Evolutionary conservation across 2,113 vertebrate genomes (phyloP).

Genomic region (Nyctereutes procyonoides): DNA sequence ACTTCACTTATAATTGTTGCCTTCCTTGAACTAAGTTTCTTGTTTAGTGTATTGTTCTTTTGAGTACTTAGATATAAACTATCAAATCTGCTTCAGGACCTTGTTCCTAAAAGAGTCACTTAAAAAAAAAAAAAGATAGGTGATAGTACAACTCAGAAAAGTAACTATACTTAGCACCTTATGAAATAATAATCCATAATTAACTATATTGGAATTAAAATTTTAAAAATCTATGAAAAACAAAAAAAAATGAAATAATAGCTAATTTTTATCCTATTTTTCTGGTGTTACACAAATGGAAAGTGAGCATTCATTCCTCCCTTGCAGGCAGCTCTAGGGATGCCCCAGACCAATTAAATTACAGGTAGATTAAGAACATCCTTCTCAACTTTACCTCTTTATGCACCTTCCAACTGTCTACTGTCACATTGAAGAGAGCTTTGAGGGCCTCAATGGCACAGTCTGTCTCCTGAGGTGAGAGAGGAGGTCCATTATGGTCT

Average conservation of each 20-base stretch:
- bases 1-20: slow-evolving; percentile 16
- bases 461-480: slow-evolving; percentile 93
- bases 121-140: background rate
- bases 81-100: slow-evolving; percentile 4
- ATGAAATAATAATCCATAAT: background rate
- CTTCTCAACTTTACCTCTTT: slow-evolving; percentile 91
- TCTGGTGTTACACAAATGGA: background rate
- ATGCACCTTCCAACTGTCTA: slow-evolving; percentile 92
- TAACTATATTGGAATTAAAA: background rate
- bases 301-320: slow-evolving; percentile 34
- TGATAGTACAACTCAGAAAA: background rate
- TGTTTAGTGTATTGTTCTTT: slow-evolving; percentile 21
- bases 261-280: background rate
- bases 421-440: slow-evolving; percentile 97
- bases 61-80: slow-evolving; percentile 16
- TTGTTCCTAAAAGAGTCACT: background rate
- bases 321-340: background rate
- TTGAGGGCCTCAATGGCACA: slow-evolving; percentile 96
- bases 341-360: background rate
- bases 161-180: background rate
- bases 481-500: slow-evolving; percentile 87
- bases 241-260: background rate
- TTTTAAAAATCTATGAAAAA: background rate
- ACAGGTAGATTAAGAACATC: background rate
- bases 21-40: slow-evolving; percentile 14